These are phyloP conservation scores for Enteromius fasciolatus DNA, from an alignment of 2,797 vertebrate genomes.

Conservation along the genomic window DNA sequence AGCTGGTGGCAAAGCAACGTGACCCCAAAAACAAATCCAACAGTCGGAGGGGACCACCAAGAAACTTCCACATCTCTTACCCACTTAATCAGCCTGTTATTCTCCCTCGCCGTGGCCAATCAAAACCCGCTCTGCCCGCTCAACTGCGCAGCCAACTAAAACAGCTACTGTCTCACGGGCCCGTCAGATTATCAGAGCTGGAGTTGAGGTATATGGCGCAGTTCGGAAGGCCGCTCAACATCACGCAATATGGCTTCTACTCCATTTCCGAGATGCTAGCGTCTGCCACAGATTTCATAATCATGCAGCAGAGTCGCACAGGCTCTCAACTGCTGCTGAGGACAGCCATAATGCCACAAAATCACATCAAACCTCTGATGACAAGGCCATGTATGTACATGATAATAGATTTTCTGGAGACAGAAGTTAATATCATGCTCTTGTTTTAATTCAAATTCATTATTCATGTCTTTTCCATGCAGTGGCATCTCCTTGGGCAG, in stretches of 20 bases:
- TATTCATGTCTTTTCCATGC: neutral
- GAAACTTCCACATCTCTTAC: conserved; percentile 57
- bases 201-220: conserved; percentile 75
- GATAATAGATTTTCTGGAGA: neutral
- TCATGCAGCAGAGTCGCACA: conserved; percentile 76
- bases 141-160: conserved; percentile 83
- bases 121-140: conserved; percentile 75
- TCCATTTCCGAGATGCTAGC: conserved; percentile 83
- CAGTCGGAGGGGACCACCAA: neutral
- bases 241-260: conserved; percentile 82
- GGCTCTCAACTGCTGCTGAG: conserved; percentile 84
- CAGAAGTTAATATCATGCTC: neutral
- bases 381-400: conserved; percentile 5
- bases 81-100: neutral
- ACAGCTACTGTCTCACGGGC: conserved; percentile 81
- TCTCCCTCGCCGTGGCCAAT: conserved; percentile 70
- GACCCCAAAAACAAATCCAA: conserved; percentile 56
- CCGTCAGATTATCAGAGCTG: conserved; percentile 81
- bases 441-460: neutral
- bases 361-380: neutral
- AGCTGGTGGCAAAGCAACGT: conserved; percentile 84
- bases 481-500: neutral
- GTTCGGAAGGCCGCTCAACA: conserved; percentile 81
- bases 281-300: conserved; percentile 77
- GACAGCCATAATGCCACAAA: conserved; percentile 35